Base-by-base conservation (phyloP, 2,888 invertebrate species). In the Cryptus viduatorius region DNA sequence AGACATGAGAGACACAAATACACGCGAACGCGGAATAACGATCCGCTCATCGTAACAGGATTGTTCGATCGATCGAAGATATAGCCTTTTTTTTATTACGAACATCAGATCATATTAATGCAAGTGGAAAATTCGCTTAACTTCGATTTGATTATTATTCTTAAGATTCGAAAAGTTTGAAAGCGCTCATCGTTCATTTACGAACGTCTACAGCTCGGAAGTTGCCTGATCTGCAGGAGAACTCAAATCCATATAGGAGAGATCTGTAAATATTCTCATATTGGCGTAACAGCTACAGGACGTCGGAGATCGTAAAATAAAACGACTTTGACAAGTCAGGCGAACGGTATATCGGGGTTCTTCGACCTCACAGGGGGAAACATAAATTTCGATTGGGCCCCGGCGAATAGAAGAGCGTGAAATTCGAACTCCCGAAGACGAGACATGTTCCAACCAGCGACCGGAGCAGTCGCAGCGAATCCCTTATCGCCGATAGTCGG, bases 331-430 rank as follows among this genome's bases (percentile, higher is more conserved):
- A 69, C 24, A 79, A 84, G 79, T 82, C 67, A 59, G 75, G 37
- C 44, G 71, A 72, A 71, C 71, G 42, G 53, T 59, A 61, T 59
- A 61, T n/a, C 1, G 53, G 50, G 42, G 19, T 29, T 69, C 65
- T 44, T 78, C 73, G 56, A 44, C 44, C 50, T 37, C 61, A 8
- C 72, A 44, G 56, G n/a, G 71, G 19, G n/a, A 12, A 75, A 72
- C 67, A 76, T 84, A 82, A 76, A 82, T 82, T 79, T 82, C 76
- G 37, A 79, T 79, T 71, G 80, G 71, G 61, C 67, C 75, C 65
- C 14, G 71, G 59, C 67, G 84, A 72, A 67, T 84, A 53, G 71
- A 72, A 81, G 46, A 76, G 56, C 69, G 71, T 75, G 44, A 79
- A 53, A 71, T 69, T 84, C 24, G 46, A 37, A 53, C 44, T 68